Percentiles rank a stretch among this genome's conserved stretches.
These are phyloP conservation scores for Chamaea fasciata DNA, from an alignment of 2,113 vertebrate genomes.

Conservation along the genomic window DNA sequence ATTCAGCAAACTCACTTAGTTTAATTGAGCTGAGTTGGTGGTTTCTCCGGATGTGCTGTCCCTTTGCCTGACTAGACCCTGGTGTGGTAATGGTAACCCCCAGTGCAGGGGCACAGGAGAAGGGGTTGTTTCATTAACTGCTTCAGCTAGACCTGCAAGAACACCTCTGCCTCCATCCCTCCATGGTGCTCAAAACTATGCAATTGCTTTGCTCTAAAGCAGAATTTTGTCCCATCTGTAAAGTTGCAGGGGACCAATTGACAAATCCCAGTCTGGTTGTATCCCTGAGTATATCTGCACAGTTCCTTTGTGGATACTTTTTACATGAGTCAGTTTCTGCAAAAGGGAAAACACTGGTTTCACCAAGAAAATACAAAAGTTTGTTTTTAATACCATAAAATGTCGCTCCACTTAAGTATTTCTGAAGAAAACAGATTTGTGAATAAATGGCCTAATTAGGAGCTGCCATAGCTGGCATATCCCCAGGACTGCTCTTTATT, in stretches of 20 bases:
- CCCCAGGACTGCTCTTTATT: neutral
- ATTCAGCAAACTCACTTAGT: neutral
- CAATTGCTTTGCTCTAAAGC: neutral
- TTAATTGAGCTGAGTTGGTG: neutral
- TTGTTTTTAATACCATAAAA: constrained; percentile 21
- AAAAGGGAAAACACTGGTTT: constrained; percentile 4
- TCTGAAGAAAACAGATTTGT: neutral
- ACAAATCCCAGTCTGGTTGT: constrained; percentile 21
- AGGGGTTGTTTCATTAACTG: neutral
- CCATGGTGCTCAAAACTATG: neutral
- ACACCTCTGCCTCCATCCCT: fast-evolving
- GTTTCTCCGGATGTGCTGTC: neutral
- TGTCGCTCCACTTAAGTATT: neutral
- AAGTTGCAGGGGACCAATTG: neutral
- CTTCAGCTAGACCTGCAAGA: neutral
- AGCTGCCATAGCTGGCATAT: neutral
- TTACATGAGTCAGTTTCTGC: constrained; percentile 23
- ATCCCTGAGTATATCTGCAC: neutral
- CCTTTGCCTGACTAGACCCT: neutral
- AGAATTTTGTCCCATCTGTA: neutral
- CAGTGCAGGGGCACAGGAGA: neutral
- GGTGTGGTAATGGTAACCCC: neutral
- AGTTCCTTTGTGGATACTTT: constrained; percentile 13
- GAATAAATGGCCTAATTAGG: constrained; percentile 19
- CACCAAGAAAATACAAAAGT: neutral